Percentiles rank a stretch among this genome's conserved stretches.
These are phyloP conservation scores for Hyposoter didymator DNA, from an alignment of 2,888 invertebrate species.

Conservation along the genomic window DNA sequence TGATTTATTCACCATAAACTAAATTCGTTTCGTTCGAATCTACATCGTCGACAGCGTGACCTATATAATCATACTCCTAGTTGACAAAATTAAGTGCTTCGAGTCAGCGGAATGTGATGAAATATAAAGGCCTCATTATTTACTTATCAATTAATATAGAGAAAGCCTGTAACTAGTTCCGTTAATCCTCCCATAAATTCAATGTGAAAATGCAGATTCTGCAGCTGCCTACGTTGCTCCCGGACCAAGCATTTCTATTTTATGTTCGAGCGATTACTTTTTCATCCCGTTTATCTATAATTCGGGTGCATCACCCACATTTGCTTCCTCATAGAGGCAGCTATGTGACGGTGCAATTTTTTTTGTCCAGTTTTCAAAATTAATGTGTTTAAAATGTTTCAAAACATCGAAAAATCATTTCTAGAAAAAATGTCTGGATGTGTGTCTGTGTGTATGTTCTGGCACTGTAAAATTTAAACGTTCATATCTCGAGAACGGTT, in stretches of 20 bases:
- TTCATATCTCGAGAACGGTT: no score
- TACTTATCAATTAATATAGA: background rate
- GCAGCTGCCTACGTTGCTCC: background rate
- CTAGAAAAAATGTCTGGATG: no score
- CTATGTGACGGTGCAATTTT: no score
- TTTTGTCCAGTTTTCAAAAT: no score
- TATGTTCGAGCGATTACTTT: background rate
- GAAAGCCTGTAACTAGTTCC: background rate
- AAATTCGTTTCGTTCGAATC: background rate
- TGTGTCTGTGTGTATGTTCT: no score
- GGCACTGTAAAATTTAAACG: no score
- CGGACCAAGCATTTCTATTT: background rate
- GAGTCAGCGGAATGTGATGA: slow-evolving; percentile 7
- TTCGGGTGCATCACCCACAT: no score
- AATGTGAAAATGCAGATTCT: background rate
- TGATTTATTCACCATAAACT: background rate
- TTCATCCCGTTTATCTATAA: no score
- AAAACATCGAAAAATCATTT: no score
- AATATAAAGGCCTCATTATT: background rate
- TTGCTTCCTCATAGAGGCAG: no score
- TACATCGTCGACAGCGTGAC: background rate
- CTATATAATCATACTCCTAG: background rate
- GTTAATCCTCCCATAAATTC: background rate
- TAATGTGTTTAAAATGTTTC: no score
- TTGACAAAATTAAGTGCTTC: background rate